These are phyloP conservation scores for Polyergus mexicanus DNA, from an alignment of 1,140 invertebrate species.

Conservation along the genomic window DNA sequence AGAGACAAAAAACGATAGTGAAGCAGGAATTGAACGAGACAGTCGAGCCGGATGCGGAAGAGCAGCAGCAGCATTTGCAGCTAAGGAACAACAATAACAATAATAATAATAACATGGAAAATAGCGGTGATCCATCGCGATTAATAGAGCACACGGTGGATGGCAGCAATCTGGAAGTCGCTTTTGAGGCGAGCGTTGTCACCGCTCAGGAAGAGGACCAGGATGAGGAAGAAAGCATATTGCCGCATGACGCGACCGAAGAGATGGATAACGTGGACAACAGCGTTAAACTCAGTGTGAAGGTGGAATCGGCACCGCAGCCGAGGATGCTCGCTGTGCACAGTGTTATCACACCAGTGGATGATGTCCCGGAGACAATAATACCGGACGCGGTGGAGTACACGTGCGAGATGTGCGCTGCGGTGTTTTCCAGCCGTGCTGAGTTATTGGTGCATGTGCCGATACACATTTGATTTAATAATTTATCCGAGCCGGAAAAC, in stretches of 20 bases:
- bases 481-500: conserved; percentile 66
- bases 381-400: conserved; percentile 87
- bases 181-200: conserved; percentile 81
- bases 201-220: conserved; percentile 79
- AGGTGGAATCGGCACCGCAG: conserved; percentile 78
- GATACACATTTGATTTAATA: conserved; percentile 91
- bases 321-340: conserved; percentile 78
- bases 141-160: conserved; percentile 77
- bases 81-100: conserved; percentile 28
- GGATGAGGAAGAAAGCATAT: conserved; percentile 14
- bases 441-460: conserved; percentile 92
- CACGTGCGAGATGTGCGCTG: conserved; percentile 93
- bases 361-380: conserved; percentile 85
- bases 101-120: conserved; percentile 76
- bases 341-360: conserved; percentile 79
- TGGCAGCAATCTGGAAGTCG: conserved; percentile 81
- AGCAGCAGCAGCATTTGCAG: neutral
- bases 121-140: conserved; percentile 49
- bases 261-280: conserved; percentile 69
- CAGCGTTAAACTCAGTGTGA: conserved; percentile 81
- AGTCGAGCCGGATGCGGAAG: conserved; percentile 52
- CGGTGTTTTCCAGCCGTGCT: conserved; percentile 90
- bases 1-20: conserved; percentile 71
- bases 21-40: conserved; percentile 75
- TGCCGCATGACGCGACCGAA: conserved; percentile 51